phyloP scores from a whole-genome alignment of 2,797 vertebrate species.

The Crypturellus tataupa region DNA sequence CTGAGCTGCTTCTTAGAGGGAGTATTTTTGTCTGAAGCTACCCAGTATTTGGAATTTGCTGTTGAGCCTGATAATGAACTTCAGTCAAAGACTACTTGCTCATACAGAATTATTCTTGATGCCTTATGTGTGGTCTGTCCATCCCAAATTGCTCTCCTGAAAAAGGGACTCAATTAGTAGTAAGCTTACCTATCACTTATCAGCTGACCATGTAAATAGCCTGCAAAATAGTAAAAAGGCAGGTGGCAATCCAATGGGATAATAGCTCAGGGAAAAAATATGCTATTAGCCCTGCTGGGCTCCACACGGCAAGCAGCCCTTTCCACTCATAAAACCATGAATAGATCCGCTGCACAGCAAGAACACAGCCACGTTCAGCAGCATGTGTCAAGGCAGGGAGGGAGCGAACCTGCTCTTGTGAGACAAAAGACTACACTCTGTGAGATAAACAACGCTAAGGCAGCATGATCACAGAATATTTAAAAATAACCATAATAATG shows the following conservation, averaged over 20 bases:
- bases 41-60: neutral
- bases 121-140: conserved; percentile 28
- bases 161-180: conserved; percentile 66
- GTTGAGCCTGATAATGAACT: neutral
- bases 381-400: conserved; percentile 53
- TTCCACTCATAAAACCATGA: conserved; percentile 63
- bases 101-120: neutral
- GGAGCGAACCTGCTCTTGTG: conserved; percentile 56
- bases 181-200: conserved; percentile 75
- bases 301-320: conserved; percentile 63
- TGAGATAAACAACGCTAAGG: conserved; percentile 39
- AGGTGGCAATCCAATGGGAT: conserved; percentile 74
- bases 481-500: conserved; percentile 6
- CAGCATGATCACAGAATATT: conserved; percentile 36
- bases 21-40: neutral
- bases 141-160: conserved; percentile 27
- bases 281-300: conserved; percentile 71
- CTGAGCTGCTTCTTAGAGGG: neutral
- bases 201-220: conserved; percentile 73
- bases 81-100: neutral
- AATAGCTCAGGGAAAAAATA: conserved; percentile 74
- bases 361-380: conserved; percentile 34
- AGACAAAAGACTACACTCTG: conserved; percentile 61
- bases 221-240: conserved; percentile 66
- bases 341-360: conserved; percentile 62